These are phyloP conservation scores for Physocephala rufipes DNA, from an alignment of 2,888 invertebrate genomes.

Conservation along the genomic window DNA sequence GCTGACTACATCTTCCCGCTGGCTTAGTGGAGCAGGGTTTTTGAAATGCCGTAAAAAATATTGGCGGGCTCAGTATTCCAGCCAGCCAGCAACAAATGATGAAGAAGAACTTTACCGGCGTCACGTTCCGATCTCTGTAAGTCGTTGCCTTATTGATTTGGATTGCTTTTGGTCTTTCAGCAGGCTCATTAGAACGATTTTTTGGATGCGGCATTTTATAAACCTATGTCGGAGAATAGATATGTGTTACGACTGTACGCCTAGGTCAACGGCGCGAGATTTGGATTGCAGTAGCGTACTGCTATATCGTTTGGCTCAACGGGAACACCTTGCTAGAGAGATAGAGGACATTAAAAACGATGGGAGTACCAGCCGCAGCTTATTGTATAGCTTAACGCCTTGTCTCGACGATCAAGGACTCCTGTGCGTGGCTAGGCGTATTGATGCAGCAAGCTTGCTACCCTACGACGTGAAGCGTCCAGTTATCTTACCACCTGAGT, in stretches of 20 bases:
- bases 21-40: too few species aligned
- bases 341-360: neutral
- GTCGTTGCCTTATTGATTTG: conserved; percentile 16
- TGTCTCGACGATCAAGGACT: conserved; percentile 33
- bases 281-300: neutral
- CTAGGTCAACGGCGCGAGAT: neutral
- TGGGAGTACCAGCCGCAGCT: neutral
- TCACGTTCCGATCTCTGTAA: conserved; percentile 19
- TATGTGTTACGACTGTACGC: neutral
- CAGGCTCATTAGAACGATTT: conserved; percentile 12
- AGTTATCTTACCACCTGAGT: too few species aligned
- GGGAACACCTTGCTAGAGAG: neutral
- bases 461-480: conserved; percentile 26
- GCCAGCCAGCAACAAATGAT: neutral
- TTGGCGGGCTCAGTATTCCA: neutral
- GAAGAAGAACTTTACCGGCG: conserved; percentile 25
- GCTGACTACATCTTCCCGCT: too few species aligned
- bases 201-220: conserved; percentile 20
- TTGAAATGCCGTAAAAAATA: conserved; percentile 3
- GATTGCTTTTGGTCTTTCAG: conserved; percentile 27
- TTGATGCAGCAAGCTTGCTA: conserved; percentile 36
- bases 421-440: conserved; percentile 31
- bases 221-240: neutral
- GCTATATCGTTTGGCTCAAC: neutral
- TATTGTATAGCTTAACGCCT: conserved; percentile 25